Evolutionary conservation across 1,140 invertebrate genomes (phyloP).

Genomic region (Drosophila albomicans): DNA sequence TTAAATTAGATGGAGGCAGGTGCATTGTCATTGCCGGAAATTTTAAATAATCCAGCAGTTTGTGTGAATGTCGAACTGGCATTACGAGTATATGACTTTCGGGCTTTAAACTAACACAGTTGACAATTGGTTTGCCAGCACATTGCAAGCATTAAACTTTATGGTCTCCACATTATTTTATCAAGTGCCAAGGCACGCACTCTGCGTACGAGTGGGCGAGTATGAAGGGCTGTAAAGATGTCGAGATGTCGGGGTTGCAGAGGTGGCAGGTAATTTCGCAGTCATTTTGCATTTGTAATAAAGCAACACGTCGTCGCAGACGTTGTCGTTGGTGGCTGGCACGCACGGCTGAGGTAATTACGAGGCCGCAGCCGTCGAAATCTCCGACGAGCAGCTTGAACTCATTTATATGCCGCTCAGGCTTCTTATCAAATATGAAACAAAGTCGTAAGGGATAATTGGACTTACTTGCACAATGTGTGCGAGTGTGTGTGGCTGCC

Average conservation of each 20-base stretch:
- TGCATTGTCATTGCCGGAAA: constrained; percentile 28
- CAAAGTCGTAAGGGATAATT: constrained; percentile 83
- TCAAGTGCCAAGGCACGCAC: constrained; percentile 58
- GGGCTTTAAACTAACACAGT: constrained; percentile 55
- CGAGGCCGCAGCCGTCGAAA: constrained; percentile 39
- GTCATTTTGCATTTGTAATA: constrained; percentile 83
- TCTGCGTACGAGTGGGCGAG: constrained; percentile 10
- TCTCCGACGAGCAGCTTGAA: constrained; percentile 34
- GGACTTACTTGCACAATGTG: constrained; percentile 68
- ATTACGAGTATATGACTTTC: constrained; percentile 19
- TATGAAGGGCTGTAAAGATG: background rate
- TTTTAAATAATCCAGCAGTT: constrained; percentile 37
- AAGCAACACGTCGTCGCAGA: constrained; percentile 75
- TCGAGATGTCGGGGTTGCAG: constrained; percentile 14
- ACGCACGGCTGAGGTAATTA: constrained; percentile 68
- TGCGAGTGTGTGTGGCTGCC: constrained; percentile 46
- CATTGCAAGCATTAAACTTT: constrained; percentile 71
- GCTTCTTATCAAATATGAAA: constrained; percentile 83
- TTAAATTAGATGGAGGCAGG: constrained; percentile 55
- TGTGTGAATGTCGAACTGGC: constrained; percentile 5
- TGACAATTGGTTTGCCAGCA: constrained; percentile 62
- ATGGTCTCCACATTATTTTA: constrained; percentile 62
- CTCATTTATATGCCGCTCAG: constrained; percentile 79
- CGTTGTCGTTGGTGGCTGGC: constrained; percentile 29
- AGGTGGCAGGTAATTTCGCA: constrained; percentile 67